Evolutionary conservation across 2,113 vertebrate genomes (phyloP).

Genomic region (Turnix velox): DNA sequence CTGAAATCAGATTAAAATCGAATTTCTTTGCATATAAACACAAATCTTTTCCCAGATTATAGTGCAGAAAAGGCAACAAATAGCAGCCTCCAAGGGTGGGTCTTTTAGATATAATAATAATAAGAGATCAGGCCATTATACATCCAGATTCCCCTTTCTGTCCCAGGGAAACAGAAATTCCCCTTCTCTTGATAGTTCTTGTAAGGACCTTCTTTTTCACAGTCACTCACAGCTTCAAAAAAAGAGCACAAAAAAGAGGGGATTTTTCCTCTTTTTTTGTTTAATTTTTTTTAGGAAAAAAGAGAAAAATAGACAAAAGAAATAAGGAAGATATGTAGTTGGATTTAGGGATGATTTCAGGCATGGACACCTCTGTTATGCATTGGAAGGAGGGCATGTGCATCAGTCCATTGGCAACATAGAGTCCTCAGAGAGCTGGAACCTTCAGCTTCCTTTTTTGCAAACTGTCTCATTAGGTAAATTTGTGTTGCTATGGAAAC

Average conservation of each 20-base stretch:
- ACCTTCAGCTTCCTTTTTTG: not conserved
- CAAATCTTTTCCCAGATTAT: not conserved
- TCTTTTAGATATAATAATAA: not conserved
- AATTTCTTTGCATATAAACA: not conserved
- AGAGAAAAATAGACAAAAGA: rapidly evolving
- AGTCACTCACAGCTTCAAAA: not conserved
- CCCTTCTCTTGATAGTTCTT: not conserved
- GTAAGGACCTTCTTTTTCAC: not conserved
- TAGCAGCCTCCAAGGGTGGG: not conserved
- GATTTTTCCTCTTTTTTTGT: not conserved
- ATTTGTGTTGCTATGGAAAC: conserved; percentile 34
- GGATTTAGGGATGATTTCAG: not conserved
- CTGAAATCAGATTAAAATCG: not conserved
- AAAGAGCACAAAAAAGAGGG: not conserved
- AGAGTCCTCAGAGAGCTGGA: not conserved
- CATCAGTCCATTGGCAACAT: not conserved
- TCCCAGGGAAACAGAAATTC: not conserved
- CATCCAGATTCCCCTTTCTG: not conserved
- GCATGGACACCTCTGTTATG: not conserved
- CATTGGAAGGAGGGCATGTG: too few species aligned
- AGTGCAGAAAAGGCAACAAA: not conserved
- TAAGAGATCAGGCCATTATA: not conserved
- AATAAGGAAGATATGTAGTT: rapidly evolving
- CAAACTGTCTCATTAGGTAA: not conserved
- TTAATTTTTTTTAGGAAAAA: not conserved